phyloP scores from a whole-genome alignment of 2,113 vertebrate species.

The Plectropomus leopardus region DNA sequence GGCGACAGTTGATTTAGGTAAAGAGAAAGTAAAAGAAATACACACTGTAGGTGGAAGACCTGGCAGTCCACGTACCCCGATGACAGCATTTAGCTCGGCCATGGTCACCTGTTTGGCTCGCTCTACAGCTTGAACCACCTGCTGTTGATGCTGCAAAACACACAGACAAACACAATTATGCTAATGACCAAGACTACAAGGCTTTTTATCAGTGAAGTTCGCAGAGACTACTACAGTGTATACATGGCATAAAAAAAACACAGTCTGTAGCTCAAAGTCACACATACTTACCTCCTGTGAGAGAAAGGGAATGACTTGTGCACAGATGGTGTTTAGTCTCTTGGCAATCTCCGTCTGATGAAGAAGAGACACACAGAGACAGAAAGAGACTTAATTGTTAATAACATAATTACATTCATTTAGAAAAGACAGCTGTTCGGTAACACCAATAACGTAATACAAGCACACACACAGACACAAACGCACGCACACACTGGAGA shows the following conservation, averaged over 20 bases:
- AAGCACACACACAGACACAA: constrained; percentile 3
- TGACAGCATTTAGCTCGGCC: constrained; percentile 98
- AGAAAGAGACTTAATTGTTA: constrained; percentile 65
- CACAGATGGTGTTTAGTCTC: constrained; percentile 98
- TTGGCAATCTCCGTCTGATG: constrained; percentile 97
- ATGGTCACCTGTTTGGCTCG: constrained; percentile 99
- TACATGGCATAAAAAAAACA: constrained; percentile 20
- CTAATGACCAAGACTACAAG: neutral
- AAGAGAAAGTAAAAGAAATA: constrained; percentile 85
- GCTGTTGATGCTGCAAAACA: constrained; percentile 92
- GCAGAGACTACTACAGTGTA: constrained; percentile 15
- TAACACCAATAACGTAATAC: constrained; percentile 67
- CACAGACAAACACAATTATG: constrained; percentile 21
- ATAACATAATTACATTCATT: constrained; percentile 78
- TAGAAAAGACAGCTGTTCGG: constrained; percentile 75
- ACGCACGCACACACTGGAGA: constrained; percentile 15
- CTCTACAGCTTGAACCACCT: constrained; percentile 97
- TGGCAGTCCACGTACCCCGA: constrained; percentile 97
- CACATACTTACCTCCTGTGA: constrained; percentile 94
- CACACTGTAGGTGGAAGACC: constrained; percentile 96
- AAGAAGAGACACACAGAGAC: constrained; percentile 69
- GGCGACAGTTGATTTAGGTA: neutral
- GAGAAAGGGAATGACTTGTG: constrained; percentile 99
- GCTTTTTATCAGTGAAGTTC: constrained; percentile 19
- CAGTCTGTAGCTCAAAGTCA: constrained; percentile 64